A percentile compares a stretch with the other conserved stretches of the same genome.
These are phyloP conservation scores for Odontamblyopus lacepedii DNA, from an alignment of 2,797 vertebrate genomes.

Conservation along the genomic window DNA sequence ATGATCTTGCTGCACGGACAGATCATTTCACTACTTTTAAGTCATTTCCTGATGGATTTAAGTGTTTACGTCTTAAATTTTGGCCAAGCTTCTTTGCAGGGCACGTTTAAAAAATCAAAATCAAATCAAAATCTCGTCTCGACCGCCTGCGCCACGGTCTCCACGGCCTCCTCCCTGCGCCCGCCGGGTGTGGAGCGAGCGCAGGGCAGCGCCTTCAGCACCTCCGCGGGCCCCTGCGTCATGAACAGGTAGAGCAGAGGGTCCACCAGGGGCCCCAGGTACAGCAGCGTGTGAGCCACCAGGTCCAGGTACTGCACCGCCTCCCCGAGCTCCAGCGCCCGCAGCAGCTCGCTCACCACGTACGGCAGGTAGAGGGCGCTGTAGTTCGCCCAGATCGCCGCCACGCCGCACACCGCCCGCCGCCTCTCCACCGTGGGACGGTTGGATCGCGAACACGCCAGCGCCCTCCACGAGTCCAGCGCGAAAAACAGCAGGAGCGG, in stretches of 20 bases:
- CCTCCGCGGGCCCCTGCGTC: slow-evolving; percentile 60
- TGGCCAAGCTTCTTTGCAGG: no score
- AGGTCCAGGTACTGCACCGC: slow-evolving; percentile 48
- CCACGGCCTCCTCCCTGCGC: slow-evolving; percentile 29
- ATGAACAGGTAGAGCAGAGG: slow-evolving; percentile 72
- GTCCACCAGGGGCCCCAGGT: slow-evolving; percentile 70
- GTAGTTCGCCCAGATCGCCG: slow-evolving; percentile 66
- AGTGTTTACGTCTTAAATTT: no score
- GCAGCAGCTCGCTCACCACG: slow-evolving; percentile 60
- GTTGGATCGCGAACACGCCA: slow-evolving; percentile 48
- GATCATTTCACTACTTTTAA: no score
- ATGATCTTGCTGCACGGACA: no score
- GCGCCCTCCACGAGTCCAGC: slow-evolving; percentile 62
- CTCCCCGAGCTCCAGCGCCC: slow-evolving; percentile 44
- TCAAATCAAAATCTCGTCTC: slow-evolving; percentile 56
- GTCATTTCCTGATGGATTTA: no score
- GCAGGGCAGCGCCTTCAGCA: slow-evolving; percentile 57
- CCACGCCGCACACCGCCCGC: slow-evolving; percentile 51
- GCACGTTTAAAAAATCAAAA: no score
- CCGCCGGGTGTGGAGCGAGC: slow-evolving; percentile 19
- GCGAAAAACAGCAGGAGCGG: slow-evolving; percentile 69
- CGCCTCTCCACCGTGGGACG: slow-evolving; percentile 42
- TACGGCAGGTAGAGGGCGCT: slow-evolving; percentile 67
- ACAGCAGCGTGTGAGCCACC: slow-evolving; percentile 65
- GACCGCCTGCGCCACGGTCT: slow-evolving; percentile 60